Base-by-base conservation (phyloP, 1,140 invertebrate genomes). In the Carcinoscorpius rotundicauda region DNA sequence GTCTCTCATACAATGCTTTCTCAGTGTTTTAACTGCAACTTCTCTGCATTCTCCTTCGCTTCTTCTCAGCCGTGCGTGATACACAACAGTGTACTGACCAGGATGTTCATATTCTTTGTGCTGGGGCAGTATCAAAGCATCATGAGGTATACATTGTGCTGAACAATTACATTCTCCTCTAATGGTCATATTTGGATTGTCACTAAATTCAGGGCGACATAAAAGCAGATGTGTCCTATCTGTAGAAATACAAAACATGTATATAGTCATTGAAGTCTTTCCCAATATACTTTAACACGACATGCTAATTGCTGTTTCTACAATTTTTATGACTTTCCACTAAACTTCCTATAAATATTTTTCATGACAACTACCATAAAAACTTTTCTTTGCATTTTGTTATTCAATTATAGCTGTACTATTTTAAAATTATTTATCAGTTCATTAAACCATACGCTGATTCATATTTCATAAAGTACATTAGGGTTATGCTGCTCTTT, bases 191-290 rank as follows among this genome's bases (percentile, higher is more conserved):
- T 77, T 77, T 4, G 66, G 59, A 52, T 49, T 64, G n/a, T 73
- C 57, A 58, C 67, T 70, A n/a, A 59, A 62, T 68, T 81, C 78
- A 49, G 71, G 72, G 67, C 78, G 79, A 71, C 88, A 90, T 10
- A 92, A 77, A 52, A 91, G 74, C 66, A 91, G 73, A 52, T 84
- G 83, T 4, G 87, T 87, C 75, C 84, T 84, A 75, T 91, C 86
- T 89, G 29, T 29, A 29, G 29, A 29, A 29, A 29, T 29, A 29
- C 29, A 29, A 29, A 29, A 29, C 29, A 29, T 29, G 29, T 29
- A 2, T 29, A 29, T 29, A 29, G 29, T 29, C 2, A 29, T 29
- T 29, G 0, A 29, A 29, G 29, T 29, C 29, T 29, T 29, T 29
- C 29, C 29, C 29, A 29, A 29, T 29, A 29, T 29, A 29, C 29